Base-by-base conservation (phyloP, 1,140 invertebrate species). In the Arctopsyche grandis region DNA sequence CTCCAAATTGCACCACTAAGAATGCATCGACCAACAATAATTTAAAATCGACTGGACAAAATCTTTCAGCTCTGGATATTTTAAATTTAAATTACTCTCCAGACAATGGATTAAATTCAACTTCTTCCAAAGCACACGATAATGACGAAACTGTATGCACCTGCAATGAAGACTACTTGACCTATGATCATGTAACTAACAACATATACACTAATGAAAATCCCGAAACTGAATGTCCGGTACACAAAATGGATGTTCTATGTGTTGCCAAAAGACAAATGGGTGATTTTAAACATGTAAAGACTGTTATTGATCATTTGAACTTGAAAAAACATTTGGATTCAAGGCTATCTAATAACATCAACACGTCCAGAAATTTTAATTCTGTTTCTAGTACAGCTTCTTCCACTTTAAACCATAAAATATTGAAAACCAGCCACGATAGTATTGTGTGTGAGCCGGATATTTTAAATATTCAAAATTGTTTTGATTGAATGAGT, bases 401-500 rank as follows among this genome's bases (percentile, higher is more conserved):
- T 5, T 52, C 16, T 3, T 52, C 29, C 10, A 52, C 16, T 52
- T 52, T 16, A 10, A 5, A 12, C 12, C 4, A 3, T 52, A 12
- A 52, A 52, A 52, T 52, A 16, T 52, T 52, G 12, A 21, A n/a
- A 1, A 66, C 4, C 60, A 29, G 24, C 21, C 21, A 29, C 12
- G 60, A 66, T 66, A 19, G n/a, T 19, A 66, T 66, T 4, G 10
- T 66, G 10, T 66, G 60, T 21, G 60, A 66, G 19, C 60, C 60
- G 19, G 60, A 66, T 29, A 66, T 66, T 24, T 3, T 4, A 52
- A 12, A 52, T 5, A 5, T 52, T 4, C 19, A 16, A 16, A 4
- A 7, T 21, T 4, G 1, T 66, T 66, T 66, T 66, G 10, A 24
- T 58, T 58, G 3, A 5, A 10, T 1, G 21, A 66, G 24, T 21